phyloP scores from a whole-genome alignment of 2,888 invertebrate species.

The Lasioglossum calceatum region DNA sequence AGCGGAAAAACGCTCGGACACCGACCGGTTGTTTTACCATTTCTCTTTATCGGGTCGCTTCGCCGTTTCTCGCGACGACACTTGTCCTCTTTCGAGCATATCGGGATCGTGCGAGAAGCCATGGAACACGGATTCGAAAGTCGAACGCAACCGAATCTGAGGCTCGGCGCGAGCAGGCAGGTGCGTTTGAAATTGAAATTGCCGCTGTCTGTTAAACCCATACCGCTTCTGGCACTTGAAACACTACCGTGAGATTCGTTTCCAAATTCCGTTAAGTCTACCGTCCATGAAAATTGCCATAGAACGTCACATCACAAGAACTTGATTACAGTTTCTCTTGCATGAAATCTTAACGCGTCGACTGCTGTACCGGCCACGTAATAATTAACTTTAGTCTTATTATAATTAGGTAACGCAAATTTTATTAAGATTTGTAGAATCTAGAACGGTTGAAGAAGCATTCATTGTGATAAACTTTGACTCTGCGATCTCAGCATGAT shows the following conservation, averaged over 20 bases:
- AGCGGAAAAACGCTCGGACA: background rate
- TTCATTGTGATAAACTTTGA: background rate
- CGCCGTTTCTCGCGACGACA: conserved; percentile 1
- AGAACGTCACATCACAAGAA: background rate
- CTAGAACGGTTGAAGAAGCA: no score
- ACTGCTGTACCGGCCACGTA: background rate
- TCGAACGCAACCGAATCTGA: conserved; percentile 17
- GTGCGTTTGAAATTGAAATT: conserved; percentile 29
- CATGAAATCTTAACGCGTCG: background rate
- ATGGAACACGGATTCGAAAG: conserved; percentile 25
- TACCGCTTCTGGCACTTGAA: background rate
- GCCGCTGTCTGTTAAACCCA: background rate
- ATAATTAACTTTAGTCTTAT: background rate
- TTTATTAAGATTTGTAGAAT: background rate
- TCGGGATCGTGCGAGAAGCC: background rate
- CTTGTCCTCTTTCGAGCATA: background rate
- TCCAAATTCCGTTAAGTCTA: background rate
- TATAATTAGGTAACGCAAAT: background rate
- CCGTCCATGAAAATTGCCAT: background rate
- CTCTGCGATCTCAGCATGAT: background rate
- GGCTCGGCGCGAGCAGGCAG: conserved; percentile 3
- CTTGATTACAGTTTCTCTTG: background rate
- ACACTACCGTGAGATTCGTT: background rate
- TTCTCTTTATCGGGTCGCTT: conserved; percentile 5
- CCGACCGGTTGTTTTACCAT: background rate